Evolutionary conservation across 30 jellyfish, hydroid and myxozoan species (phyloP), one percentile per base, ranked within the genome.

Genomic region (Turritopsis dohrnii): DNA sequence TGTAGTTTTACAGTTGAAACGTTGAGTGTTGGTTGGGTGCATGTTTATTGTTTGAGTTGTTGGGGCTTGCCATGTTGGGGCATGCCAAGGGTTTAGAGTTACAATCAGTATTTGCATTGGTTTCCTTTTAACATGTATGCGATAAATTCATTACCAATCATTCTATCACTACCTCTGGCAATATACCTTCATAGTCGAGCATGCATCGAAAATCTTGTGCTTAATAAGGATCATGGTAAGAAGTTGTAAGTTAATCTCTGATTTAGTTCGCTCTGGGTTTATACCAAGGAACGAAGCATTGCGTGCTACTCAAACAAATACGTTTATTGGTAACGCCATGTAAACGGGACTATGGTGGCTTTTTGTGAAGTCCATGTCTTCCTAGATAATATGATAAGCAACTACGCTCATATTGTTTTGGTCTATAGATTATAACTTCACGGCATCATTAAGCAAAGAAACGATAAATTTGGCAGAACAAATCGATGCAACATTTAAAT

Each of bases 131-230:
- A n/a, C 28, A 69, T 69, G 77, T 69, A 69, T 1, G 28, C 30
- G 9, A 19, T 69, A 7, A 69, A 69, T 69, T 69, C 77, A 9
- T 69, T 69, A n/a, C 77, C 77, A 19, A 19, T 69, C 16, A n/a
- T 69, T 69, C 19, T 69, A 69, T 7, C 77, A n/a, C 30, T 69
- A 0, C 77, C 77, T n/a, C 19, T 69, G 30, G 77, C 77, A n/a
- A 27, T 69, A 27, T 69, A 69, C 30, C 30, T 69, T 69, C 77
- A 69, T 19, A 69, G 77, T 27, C 77, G 77, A 27, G 19, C 77
- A 19, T 69, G 77, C 19, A 27, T 69, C 0, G 77, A 69, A 69
- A 69, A 0, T 69, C 30, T 69, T 41, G 5, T 41, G 9, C 5
- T 41, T 13, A 41, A 13, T 41, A n/a, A n/a, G n/a, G 60, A 41